A percentile compares a stretch with the other conserved stretches of the same genome.
These are phyloP conservation scores for Lumbricus terrestris DNA, from an alignment of 2,888 invertebrate genomes.

Conservation along the genomic window DNA sequence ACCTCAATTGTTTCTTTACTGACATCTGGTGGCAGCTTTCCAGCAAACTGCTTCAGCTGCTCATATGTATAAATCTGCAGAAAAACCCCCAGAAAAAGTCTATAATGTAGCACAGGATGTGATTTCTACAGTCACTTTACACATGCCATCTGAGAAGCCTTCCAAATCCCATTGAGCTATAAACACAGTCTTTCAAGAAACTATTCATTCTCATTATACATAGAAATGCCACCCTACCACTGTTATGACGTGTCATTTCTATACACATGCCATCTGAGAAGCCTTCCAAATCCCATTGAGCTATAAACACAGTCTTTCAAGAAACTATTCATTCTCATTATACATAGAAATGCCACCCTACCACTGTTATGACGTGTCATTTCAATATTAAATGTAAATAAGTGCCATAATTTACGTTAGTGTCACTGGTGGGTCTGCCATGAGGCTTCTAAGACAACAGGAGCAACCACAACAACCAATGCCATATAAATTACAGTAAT, in stretches of 20 bases:
- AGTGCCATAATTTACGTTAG: neutral
- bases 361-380: neutral
- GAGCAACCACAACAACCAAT: neutral
- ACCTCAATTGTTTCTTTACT: slow-evolving; percentile 92
- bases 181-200: neutral
- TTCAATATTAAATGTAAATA: neutral
- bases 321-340: neutral
- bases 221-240: neutral
- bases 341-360: neutral
- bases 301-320: neutral
- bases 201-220: neutral
- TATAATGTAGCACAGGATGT: neutral
- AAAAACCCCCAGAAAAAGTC: neutral
- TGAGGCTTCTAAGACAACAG: neutral
- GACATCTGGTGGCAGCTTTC: slow-evolving; percentile 92
- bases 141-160: neutral
- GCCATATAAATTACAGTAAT: neutral
- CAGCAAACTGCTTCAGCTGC: slow-evolving; percentile 85
- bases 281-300: neutral
- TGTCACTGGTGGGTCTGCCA: neutral
- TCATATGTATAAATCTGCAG: slow-evolving; percentile 74
- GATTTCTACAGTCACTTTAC: neutral
- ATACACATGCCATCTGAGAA: no score
- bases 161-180: neutral
- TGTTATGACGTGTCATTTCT: neutral